phyloP scores from a whole-genome alignment of 2,113 vertebrate species.

The Rhagologus leucostigma region DNA sequence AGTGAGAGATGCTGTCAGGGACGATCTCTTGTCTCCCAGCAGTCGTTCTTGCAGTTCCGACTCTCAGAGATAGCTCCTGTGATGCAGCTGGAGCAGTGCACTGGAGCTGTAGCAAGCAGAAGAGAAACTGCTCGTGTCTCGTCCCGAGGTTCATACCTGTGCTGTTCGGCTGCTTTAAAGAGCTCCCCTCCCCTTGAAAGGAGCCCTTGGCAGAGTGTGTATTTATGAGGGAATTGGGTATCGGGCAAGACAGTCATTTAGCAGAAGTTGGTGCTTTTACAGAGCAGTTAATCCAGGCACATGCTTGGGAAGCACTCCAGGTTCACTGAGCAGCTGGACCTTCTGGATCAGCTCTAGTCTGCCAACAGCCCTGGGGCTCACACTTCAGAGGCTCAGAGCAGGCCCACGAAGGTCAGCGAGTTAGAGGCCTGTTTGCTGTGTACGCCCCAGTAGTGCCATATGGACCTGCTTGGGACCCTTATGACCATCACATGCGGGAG shows the following conservation, averaged over 20 bases:
- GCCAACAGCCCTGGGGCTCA: neutral
- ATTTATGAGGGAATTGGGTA: neutral
- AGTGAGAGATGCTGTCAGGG: neutral
- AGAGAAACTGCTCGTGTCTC: neutral
- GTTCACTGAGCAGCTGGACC: neutral
- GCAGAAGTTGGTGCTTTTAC: neutral
- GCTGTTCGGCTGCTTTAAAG: neutral
- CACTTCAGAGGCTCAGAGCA: neutral
- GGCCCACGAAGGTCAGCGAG: neutral
- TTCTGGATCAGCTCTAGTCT: neutral
- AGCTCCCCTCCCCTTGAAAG: neutral
- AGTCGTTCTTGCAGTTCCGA: rapidly evolving
- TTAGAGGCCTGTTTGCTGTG: neutral
- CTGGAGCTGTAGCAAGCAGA: neutral
- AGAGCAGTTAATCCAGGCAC: neutral
- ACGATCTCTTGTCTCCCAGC: rapidly evolving
- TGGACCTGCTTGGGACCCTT: neutral
- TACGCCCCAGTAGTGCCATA: neutral
- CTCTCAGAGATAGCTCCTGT: neutral
- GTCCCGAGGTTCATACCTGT: neutral
- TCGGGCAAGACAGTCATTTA: neutral
- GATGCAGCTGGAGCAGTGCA: neutral
- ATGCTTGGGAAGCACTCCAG: neutral
- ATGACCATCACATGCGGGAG: neutral
- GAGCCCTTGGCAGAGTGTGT: neutral